Percentiles rank a stretch among this genome's conserved stretches.
Conservation (phyloP, 2,888 invertebrate genomes). For the Nematopogon swammerdamellus region DNA sequence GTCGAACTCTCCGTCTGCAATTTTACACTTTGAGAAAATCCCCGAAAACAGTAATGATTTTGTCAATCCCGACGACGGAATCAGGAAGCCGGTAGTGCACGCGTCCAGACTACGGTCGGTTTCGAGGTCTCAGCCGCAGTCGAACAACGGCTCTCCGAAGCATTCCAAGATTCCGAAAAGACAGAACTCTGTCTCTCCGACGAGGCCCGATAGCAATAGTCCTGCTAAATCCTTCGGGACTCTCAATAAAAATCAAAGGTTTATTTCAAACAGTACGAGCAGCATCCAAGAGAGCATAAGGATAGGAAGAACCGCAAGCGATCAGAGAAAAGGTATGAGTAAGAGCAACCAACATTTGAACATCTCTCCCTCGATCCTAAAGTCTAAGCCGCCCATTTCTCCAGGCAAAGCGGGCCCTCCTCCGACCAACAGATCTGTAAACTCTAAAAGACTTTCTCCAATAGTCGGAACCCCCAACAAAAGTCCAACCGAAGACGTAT, state of each 20-base stretch:
- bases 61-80: conserved; percentile 25
- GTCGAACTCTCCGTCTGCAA: conserved; percentile 42
- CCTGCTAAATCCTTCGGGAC: conserved; percentile 24
- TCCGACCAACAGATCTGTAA: conserved; percentile 40
- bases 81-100: conserved; percentile 28
- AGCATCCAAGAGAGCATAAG: conserved; percentile 45
- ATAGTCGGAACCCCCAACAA: conserved; percentile 51
- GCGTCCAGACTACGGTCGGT: conserved; percentile 32
- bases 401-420: conserved; percentile 46
- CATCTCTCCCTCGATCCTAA: conserved; percentile 34
- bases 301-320: conserved; percentile 31
- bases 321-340: conserved; percentile 35
- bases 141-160: conserved; percentile 45
- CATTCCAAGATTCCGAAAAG: conserved; percentile 48
- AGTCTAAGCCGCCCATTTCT: conserved; percentile 47
- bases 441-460: conserved; percentile 45
- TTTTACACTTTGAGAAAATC: conserved; percentile 30
- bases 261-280: conserved; percentile 47
- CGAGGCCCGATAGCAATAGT: conserved; percentile 19
- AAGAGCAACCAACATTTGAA: conserved; percentile 41
- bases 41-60: conserved; percentile 23
- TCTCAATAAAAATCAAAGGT: conserved; percentile 32
- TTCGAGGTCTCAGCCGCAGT: conserved; percentile 44
- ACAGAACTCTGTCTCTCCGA: conserved; percentile 43
- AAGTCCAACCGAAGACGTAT: conserved; percentile 35